Percentiles rank a stretch among this genome's conserved stretches.
These are phyloP conservation scores for Perognathus longimembris DNA, from an alignment of 2,113 vertebrate genomes.

Conservation along the genomic window DNA sequence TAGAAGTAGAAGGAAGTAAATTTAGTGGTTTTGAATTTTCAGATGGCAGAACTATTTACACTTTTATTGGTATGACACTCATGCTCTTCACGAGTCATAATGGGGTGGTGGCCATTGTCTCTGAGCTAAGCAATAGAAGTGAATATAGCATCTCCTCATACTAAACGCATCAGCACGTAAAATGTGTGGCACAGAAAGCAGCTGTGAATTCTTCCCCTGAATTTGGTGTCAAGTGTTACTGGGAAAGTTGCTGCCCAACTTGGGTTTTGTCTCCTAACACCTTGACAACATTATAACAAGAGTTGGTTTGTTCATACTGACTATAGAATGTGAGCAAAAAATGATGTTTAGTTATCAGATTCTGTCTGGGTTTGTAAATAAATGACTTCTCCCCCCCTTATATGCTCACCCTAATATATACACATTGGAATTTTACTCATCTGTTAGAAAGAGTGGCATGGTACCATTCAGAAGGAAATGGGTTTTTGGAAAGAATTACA, in stretches of 20 bases:
- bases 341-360: neutral
- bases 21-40: slow-evolving; percentile 43
- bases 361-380: neutral
- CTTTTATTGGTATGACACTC: neutral
- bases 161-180: neutral
- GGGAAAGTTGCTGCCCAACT: neutral
- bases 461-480: too few species aligned
- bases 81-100: neutral
- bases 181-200: neutral
- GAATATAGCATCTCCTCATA: neutral
- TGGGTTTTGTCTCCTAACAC: rapidly evolving
- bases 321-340: neutral
- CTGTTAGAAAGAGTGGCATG: too few species aligned
- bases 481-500: too few species aligned
- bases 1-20: slow-evolving; percentile 4
- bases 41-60: neutral
- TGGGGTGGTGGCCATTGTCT: neutral
- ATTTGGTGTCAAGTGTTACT: neutral
- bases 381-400: neutral
- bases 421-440: too few species aligned
- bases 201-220: neutral
- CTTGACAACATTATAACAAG: neutral
- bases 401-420: neutral
- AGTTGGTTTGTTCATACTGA: neutral
- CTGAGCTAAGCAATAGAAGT: neutral